A percentile compares a stretch with the other conserved stretches of the same genome.
Conservation (phyloP, 1,140 invertebrate species). For the Diploscapter pachys region DNA sequence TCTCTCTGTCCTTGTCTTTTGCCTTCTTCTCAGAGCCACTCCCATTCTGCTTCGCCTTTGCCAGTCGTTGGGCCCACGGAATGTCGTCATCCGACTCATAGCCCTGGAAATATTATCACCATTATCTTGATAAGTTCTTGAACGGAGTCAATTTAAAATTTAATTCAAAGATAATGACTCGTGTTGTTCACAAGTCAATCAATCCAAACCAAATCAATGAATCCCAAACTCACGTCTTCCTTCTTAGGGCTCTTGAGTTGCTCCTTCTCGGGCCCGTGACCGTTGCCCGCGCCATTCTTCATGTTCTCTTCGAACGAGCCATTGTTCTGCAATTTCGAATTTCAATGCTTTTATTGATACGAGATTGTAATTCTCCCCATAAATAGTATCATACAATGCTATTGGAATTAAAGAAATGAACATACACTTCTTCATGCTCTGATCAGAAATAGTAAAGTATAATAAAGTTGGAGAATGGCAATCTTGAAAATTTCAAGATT, state of each 20-base stretch:
- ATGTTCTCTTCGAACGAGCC: no score
- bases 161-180: background rate
- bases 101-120: constrained; percentile 5
- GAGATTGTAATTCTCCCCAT: no score
- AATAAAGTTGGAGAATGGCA: background rate
- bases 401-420: background rate
- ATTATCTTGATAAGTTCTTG: background rate
- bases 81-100: constrained; percentile 35
- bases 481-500: background rate
- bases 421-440: background rate
- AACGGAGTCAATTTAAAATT: background rate
- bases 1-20: constrained; percentile 28
- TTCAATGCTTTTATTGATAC: no score
- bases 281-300: no score
- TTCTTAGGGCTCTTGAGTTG: no score
- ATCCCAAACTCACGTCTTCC: no score
- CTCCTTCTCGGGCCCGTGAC: no score
- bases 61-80: constrained; percentile 32
- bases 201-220: no score
- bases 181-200: background rate
- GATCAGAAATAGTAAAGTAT: background rate
- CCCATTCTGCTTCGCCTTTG: constrained; percentile 25
- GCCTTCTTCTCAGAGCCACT: constrained; percentile 14
- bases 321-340: no score
- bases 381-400: no score